These are phyloP conservation scores for Edolisoma coerulescens DNA, from an alignment of 2,113 vertebrate genomes.

Conservation along the genomic window DNA sequence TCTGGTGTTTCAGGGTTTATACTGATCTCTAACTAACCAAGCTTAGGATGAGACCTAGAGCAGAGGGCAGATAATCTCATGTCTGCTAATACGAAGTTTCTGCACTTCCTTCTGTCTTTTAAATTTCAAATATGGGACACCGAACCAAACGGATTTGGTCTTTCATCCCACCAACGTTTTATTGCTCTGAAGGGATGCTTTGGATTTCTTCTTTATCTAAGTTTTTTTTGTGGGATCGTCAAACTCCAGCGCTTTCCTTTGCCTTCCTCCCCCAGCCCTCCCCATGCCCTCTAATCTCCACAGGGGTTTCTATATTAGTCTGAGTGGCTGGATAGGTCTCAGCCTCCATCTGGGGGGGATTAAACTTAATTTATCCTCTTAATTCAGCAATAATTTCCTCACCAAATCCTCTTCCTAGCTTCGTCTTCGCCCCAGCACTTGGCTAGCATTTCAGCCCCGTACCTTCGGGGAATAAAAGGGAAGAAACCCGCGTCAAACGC, in stretches of 20 bases:
- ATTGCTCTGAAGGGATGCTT: background rate
- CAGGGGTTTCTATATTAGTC: constrained; percentile 36
- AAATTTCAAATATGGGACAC: background rate
- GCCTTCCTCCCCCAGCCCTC: background rate
- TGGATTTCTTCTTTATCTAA: background rate
- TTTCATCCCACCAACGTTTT: background rate
- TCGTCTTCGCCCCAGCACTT: background rate
- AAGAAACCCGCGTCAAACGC: background rate
- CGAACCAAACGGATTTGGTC: background rate
- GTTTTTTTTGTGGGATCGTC: background rate
- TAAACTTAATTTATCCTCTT: constrained; percentile 68
- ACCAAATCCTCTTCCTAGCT: background rate
- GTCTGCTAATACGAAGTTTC: background rate
- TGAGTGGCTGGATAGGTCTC: constrained; percentile 18
- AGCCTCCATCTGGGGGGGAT: constrained; percentile 55
- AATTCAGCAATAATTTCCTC: constrained; percentile 22
- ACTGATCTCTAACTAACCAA: background rate
- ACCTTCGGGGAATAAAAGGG: fast-evolving
- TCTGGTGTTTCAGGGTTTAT: constrained; percentile 9
- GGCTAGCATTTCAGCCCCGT: background rate
- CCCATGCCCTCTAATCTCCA: background rate
- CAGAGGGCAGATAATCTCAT: background rate
- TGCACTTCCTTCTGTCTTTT: background rate
- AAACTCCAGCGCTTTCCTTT: background rate
- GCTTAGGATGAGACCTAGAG: background rate